These are phyloP conservation scores for Hesperia comma DNA, from an alignment of 2,888 invertebrate species.

Conservation along the genomic window DNA sequence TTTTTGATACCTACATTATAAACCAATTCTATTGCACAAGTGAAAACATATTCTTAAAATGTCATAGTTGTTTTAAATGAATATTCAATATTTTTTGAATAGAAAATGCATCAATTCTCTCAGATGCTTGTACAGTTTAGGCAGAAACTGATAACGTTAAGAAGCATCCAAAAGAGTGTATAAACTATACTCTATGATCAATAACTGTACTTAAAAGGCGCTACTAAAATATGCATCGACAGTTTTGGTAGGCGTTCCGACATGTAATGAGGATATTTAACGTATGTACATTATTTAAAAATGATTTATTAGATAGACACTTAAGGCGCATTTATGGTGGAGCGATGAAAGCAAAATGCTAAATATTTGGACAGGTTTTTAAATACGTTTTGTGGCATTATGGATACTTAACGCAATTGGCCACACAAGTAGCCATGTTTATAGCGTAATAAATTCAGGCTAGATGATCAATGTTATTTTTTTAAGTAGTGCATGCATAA, in stretches of 20 bases:
- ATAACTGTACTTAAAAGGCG: slow-evolving; percentile 67
- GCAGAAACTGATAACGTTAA: background rate
- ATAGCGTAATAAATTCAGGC: background rate
- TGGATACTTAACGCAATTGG: slow-evolving; percentile 20
- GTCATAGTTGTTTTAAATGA: too few species aligned
- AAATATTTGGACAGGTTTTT: slow-evolving; percentile 32
- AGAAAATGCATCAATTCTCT: background rate
- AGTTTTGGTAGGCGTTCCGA: slow-evolving; percentile 71
- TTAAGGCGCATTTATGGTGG: slow-evolving; percentile 35
- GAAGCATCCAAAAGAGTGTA: too few species aligned
- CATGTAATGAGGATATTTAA: slow-evolving; percentile 74
- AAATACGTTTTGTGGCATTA: slow-evolving; percentile 25
- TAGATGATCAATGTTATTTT: background rate
- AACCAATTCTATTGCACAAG: too few species aligned
- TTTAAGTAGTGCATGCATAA: too few species aligned
- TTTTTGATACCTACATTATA: too few species aligned
- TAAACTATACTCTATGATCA: slow-evolving; percentile 33
- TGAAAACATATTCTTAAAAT: too few species aligned
- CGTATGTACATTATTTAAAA: slow-evolving; percentile 64
- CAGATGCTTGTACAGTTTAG: background rate
- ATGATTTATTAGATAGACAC: slow-evolving; percentile 63
- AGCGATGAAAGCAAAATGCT: slow-evolving; percentile 34
- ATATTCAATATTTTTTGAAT: too few species aligned
- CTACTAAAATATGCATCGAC: slow-evolving; percentile 74
- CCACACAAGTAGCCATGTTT: background rate